Conservation (phyloP, 2,888 invertebrate species). For the Villa cingulata region DNA sequence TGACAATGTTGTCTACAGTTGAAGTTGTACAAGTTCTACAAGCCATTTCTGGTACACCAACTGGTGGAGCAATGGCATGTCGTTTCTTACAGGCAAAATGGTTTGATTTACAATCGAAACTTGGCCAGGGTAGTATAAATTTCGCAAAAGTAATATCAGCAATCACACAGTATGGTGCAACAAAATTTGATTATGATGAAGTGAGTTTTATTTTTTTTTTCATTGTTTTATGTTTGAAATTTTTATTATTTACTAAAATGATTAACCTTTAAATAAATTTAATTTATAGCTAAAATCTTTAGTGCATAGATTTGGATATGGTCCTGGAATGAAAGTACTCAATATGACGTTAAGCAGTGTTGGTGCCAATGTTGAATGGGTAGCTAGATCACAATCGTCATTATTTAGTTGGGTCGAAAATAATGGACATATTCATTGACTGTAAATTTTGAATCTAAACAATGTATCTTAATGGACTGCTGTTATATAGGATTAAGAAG, state of each 20-base stretch:
- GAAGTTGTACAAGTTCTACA: constrained; percentile 36
- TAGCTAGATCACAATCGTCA: constrained; percentile 32
- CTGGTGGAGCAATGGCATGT: constrained; percentile 37
- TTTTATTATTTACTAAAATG: not conserved
- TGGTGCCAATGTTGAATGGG: constrained; percentile 37
- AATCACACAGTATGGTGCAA: constrained; percentile 37
- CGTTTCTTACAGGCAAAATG: constrained; percentile 36
- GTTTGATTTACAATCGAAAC: constrained; percentile 33
- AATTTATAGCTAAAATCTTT: constrained; percentile 31
- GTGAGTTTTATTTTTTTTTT: constrained; percentile 16
- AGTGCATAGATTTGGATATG: constrained; percentile 36
- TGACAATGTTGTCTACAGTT: constrained; percentile 33
- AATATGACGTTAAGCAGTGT: constrained; percentile 36
- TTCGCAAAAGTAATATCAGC: constrained; percentile 38
- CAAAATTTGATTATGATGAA: constrained; percentile 37
- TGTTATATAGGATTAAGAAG: not conserved
- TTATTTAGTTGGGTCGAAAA: constrained; percentile 36
- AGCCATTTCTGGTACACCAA: constrained; percentile 37
- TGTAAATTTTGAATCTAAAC: constrained; percentile 4
- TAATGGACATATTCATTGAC: constrained; percentile 30
- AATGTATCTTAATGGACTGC: not conserved
- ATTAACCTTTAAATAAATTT: constrained; percentile 8
- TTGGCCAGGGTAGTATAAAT: constrained; percentile 33
- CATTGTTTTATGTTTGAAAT: no score
- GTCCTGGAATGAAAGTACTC: constrained; percentile 33